Conservation (phyloP, 1,140 invertebrate genomes). For the Drosophila triauraria region DNA sequence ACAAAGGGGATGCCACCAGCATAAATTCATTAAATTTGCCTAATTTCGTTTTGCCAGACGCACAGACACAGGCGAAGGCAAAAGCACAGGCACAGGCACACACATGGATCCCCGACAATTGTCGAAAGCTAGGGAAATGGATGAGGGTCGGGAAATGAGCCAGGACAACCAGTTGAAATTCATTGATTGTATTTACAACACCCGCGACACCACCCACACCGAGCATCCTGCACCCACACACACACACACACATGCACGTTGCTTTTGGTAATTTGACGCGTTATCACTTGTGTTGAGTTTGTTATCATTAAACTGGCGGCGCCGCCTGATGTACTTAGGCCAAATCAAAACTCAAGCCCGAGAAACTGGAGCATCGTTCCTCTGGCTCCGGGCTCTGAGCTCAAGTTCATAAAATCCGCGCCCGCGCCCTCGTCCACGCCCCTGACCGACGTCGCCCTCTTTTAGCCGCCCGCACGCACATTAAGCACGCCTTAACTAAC, state of each 20-base stretch:
- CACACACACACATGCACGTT: conserved; percentile 11
- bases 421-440: conserved; percentile 7
- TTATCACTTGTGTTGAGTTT: conserved; percentile 83
- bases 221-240: neutral
- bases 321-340: conserved; percentile 70
- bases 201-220: conserved; percentile 41
- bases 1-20: conserved; percentile 81
- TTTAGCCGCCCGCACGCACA: conserved; percentile 56
- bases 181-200: conserved; percentile 82
- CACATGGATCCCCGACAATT: conserved; percentile 44
- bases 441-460: conserved; percentile 9
- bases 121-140: conserved; percentile 36
- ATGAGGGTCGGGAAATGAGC: conserved; percentile 39
- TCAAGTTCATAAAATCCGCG: conserved; percentile 74
- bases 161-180: conserved; percentile 82
- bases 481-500: conserved; percentile 71
- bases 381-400: conserved; percentile 19
- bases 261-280: conserved; percentile 81
- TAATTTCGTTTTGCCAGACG: conserved; percentile 73
- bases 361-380: conserved; percentile 27
- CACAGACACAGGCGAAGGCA: conserved; percentile 24
- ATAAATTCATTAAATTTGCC: conserved; percentile 84
- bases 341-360: conserved; percentile 69
- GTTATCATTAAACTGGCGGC: conserved; percentile 79
- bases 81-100: neutral